A percentile compares a stretch with the other conserved stretches of the same genome.
These are phyloP conservation scores for Lissonota sp. DNA, from an alignment of 2,888 invertebrate species.

Conservation along the genomic window DNA sequence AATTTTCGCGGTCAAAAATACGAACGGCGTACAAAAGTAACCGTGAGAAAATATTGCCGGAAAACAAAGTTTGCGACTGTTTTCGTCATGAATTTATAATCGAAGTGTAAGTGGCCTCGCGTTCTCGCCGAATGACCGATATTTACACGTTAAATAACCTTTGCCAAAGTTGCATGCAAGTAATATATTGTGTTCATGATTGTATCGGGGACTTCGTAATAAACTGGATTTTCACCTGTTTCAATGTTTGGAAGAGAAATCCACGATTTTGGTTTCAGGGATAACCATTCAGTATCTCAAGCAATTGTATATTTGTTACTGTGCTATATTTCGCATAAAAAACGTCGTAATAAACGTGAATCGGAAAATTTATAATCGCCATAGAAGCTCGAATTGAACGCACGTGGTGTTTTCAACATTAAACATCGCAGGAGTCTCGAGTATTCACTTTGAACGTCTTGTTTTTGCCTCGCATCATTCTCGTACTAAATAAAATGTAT, in stretches of 20 bases:
- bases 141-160: conserved; percentile 26
- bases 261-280: too few relatives aligned
- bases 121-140: conserved; percentile 2
- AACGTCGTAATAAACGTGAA: too few relatives aligned
- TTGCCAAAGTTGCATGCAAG: conserved; percentile 37
- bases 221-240: too few relatives aligned
- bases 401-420: conserved; percentile 6
- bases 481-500: not conserved
- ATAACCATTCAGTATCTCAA: too few relatives aligned
- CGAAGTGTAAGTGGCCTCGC: conserved; percentile 13
- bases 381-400: too few relatives aligned
- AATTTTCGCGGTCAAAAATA: not conserved
- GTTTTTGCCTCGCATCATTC: not conserved
- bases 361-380: too few relatives aligned
- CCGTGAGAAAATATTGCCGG: conserved; percentile 45
- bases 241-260: too few relatives aligned
- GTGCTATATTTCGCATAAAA: too few relatives aligned
- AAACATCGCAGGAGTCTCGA: too few relatives aligned
- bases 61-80: conserved; percentile 36
- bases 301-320: too few relatives aligned
- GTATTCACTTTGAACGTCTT: not conserved
- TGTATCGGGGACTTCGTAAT: too few relatives aligned
- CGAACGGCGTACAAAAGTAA: conserved; percentile 25
- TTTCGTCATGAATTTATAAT: conserved; percentile 50
- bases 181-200: too few relatives aligned